Percentiles rank a stretch among this genome's conserved stretches.
These are phyloP conservation scores for Platerodrilus igneus DNA, from an alignment of 2,888 invertebrate species.

Conservation along the genomic window DNA sequence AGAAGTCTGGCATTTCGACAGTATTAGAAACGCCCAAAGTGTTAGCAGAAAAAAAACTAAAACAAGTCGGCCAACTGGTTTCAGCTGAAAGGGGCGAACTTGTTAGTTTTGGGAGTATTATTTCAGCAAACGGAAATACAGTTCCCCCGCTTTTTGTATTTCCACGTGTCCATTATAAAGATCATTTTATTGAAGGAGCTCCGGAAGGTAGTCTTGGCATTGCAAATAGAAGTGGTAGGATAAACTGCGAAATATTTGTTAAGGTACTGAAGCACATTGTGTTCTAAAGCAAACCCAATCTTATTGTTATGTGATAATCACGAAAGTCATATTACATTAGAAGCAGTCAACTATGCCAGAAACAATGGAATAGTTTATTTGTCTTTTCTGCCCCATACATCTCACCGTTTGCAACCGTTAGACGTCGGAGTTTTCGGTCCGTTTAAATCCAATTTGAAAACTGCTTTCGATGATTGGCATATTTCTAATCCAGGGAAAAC, in stretches of 20 bases:
- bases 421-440: constrained; percentile 17
- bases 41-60: constrained; percentile 24
- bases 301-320: constrained; percentile 8
- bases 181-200: too few species aligned
- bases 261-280: too few species aligned
- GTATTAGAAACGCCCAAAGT: constrained; percentile 30
- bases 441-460: constrained; percentile 9
- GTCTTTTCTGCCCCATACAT: constrained; percentile 17
- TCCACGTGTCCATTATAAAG: too few species aligned
- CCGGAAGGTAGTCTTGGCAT: too few species aligned
- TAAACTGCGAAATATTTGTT: too few species aligned
- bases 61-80: too few species aligned
- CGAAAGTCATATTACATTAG: constrained; percentile 4
- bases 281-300: constrained; percentile 31
- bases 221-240: too few species aligned
- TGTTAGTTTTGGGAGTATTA: too few species aligned
- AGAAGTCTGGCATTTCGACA: constrained; percentile 31
- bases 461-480: constrained; percentile 1
- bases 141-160: too few species aligned
- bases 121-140: too few species aligned
- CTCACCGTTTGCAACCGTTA: constrained; percentile 17
- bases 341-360: constrained; percentile 7
- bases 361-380: constrained; percentile 6
- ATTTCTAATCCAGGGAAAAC: constrained; percentile 5
- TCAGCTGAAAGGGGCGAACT: too few species aligned